Base-by-base conservation (phyloP, 2,888 invertebrate genomes). In the Parnassius glacialis region DNA sequence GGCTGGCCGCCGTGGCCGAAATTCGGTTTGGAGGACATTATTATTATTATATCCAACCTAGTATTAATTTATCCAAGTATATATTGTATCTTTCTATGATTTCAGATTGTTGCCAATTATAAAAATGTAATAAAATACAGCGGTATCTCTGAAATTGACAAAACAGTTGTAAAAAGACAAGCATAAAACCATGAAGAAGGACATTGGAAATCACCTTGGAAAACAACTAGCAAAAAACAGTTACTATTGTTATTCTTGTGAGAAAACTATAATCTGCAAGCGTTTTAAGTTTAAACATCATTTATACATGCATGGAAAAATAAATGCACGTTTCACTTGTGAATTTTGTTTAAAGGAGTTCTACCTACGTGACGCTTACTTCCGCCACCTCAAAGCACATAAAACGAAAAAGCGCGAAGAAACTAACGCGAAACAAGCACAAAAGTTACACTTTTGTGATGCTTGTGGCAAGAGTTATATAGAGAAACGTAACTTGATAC, bases 401-500 rank as follows among this genome's bases (percentile, higher is more conserved):
- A 7, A 51, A 41, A 41, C 3, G 5, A 5, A 34, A 34, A 34
- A 3, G 34, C 7, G 7, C 34, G 7, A 34, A 34, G 34, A 34
- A 34, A 34, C 34, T n/a, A 47, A 48, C 2, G 13, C 10, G 2
- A 25, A 48, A 25, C 5, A 2, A 11, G 55, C 16, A 25, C 20
- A 25, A 47, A 47, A 45, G 34, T 11, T 16, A 13, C 52, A 41
- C 44, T 47, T 52, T 11, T 59, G 59, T 13, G 59, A 59, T 34
- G 3, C 12, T 41, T 59, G 59, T 13, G 34, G 13, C 12, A 20
- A 20, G 13, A 25, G 11, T 16, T 45, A 41, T 10, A 9, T 10
- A 1, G n/a, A 45, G 10, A 59, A 59, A 45, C 13, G 25, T 7
- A 34, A 11, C 25, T 10, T 55, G 20, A 55, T 61, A 20, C 9